Conservation (phyloP, 1,140 invertebrate genomes). For the Pseudobourletiella spinata region DNA sequence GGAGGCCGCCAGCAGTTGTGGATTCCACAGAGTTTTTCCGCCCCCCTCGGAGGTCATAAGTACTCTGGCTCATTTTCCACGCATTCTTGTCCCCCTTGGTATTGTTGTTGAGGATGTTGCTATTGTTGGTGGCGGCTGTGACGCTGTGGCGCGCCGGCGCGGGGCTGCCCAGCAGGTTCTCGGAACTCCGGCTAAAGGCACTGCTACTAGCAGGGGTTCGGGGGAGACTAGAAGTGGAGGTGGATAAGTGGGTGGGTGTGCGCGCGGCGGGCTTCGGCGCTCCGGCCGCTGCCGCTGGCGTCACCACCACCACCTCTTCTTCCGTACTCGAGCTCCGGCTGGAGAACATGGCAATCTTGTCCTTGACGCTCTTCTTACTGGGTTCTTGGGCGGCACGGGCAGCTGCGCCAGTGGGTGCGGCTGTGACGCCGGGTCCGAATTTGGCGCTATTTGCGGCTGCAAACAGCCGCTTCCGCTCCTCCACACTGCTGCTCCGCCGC, state of each 20-base stretch:
- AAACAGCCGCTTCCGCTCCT: conserved; percentile 24
- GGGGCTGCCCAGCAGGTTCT: conserved; percentile 22
- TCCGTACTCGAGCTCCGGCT: conserved; percentile 23
- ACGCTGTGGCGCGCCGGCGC: no score
- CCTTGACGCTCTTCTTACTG: conserved; percentile 66
- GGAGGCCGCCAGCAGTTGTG: neutral
- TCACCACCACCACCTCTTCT: no score
- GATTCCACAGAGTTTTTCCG: neutral
- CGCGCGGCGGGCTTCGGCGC: neutral
- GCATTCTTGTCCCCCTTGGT: neutral
- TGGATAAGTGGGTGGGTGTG: neutral
- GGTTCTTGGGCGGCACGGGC: conserved; percentile 48
- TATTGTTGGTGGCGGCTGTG: neutral
- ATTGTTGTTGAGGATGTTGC: neutral
- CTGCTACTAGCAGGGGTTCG: neutral
- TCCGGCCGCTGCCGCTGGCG: neutral
- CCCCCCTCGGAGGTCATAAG: neutral
- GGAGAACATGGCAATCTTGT: conserved; percentile 83
- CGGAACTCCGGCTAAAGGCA: conserved; percentile 25
- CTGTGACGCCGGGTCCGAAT: neutral
- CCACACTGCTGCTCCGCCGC: conserved; percentile 24
- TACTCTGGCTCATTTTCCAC: conserved; percentile 10
- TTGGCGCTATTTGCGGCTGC: neutral
- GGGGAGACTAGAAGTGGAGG: conserved; percentile 32
- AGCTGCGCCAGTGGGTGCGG: neutral